Percentiles rank a stretch among this genome's conserved stretches.
These are phyloP conservation scores for Acrocephalus scirpaceus DNA, from an alignment of 2,797 vertebrate genomes.

Conservation along the genomic window DNA sequence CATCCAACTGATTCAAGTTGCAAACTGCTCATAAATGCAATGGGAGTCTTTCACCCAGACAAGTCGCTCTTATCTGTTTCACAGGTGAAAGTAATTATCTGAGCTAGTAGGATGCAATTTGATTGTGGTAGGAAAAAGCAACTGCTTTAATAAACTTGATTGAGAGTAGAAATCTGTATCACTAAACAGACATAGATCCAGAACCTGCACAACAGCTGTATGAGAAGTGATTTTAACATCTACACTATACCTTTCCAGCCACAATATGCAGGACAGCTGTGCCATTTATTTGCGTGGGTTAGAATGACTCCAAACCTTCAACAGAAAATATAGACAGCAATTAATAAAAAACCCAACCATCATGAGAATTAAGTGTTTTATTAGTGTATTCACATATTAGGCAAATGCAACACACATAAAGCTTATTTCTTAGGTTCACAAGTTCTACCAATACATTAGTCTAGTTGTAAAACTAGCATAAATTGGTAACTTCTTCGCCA, in stretches of 20 bases:
- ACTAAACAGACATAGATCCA: not conserved
- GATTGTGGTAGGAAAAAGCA: not conserved
- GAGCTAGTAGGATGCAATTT: not conserved
- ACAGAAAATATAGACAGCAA: not conserved
- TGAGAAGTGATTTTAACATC: not conserved
- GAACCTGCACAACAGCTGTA: not conserved
- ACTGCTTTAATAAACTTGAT: not conserved
- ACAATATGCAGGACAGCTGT: not conserved
- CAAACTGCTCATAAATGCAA: not conserved
- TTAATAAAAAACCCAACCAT: not conserved
- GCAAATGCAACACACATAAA: slow-evolving; percentile 91
- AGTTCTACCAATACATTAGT: slow-evolving; percentile 86
- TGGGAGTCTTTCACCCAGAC: not conserved
- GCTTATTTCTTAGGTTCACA: slow-evolving; percentile 87
- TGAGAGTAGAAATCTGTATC: not conserved
- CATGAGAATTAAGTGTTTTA: slow-evolving; percentile 89
- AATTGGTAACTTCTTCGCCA: slow-evolving; percentile 84
- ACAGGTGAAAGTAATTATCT: not conserved
- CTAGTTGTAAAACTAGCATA: slow-evolving; percentile 90
- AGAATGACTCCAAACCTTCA: not conserved
- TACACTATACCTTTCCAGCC: not conserved
- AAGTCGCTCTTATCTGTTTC: not conserved
- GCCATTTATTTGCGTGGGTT: not conserved
- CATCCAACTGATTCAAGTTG: not conserved
- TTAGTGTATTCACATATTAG: slow-evolving; percentile 93